A percentile compares a stretch with the other conserved stretches of the same genome.
phyloP scores from a whole-genome alignment of 2,888 invertebrate genomes.

The Microchrysa polita region DNA sequence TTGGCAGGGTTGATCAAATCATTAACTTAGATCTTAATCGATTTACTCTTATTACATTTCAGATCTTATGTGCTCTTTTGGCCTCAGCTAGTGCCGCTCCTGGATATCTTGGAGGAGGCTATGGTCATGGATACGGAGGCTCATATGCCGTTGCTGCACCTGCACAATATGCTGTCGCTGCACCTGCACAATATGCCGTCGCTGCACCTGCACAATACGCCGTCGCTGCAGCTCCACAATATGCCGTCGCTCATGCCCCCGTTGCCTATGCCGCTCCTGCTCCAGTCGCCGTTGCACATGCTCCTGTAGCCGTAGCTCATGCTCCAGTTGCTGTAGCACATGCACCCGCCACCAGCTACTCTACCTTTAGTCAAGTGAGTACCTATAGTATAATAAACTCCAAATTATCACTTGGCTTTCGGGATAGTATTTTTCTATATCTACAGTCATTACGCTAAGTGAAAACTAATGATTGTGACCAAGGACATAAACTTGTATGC shows the following conservation, averaged over 20 bases:
- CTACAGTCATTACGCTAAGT: neutral
- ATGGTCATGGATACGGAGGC: constrained; percentile 44
- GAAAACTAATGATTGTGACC: neutral
- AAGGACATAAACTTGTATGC: constrained; percentile 3
- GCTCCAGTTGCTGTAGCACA: constrained; percentile 59
- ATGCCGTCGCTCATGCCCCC: constrained; percentile 29
- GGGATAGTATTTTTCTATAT: neutral
- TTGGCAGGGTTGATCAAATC: too few relatives aligned
- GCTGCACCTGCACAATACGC: constrained; percentile 24
- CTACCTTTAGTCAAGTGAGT: constrained; percentile 67
- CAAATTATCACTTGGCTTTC: neutral
- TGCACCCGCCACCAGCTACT: constrained; percentile 69
- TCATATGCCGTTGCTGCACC: constrained; percentile 44
- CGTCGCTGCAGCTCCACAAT: constrained; percentile 6
- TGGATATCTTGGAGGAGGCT: constrained; percentile 47
- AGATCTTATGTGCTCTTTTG: constrained; percentile 45
- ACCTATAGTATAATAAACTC: neutral
- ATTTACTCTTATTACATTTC: too few relatives aligned
- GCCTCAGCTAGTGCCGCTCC: constrained; percentile 47
- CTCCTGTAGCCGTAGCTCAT: constrained; percentile 58
- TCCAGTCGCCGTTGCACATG: constrained; percentile 54
- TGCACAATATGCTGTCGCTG: constrained; percentile 8
- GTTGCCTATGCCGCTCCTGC: constrained; percentile 53
- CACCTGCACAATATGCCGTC: constrained; percentile 14
- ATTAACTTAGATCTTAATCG: too few relatives aligned